Evolutionary conservation across 2,888 invertebrate genomes (phyloP).

Genomic region (Tachina lurida): DNA sequence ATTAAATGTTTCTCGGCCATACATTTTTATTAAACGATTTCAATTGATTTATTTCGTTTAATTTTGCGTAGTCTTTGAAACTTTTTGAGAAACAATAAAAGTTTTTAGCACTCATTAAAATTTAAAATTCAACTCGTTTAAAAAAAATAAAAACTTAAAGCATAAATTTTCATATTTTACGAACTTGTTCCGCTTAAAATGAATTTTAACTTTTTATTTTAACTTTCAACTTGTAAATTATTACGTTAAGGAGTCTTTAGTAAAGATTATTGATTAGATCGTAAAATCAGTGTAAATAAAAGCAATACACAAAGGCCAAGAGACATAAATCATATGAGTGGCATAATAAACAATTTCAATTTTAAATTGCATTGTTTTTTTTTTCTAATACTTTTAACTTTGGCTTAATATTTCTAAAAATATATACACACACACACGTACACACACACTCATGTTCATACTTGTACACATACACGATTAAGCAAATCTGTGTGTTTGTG

Average conservation of each 20-base stretch:
- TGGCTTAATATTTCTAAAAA: slow-evolving; percentile 27
- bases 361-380: slow-evolving; percentile 31
- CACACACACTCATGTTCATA: not conserved
- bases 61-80: not conserved
- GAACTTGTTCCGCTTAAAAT: slow-evolving; percentile 15
- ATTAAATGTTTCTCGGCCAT: no score
- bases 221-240: slow-evolving; percentile 32
- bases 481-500: not conserved
- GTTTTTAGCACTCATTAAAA: not conserved
- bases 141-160: not conserved
- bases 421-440: not conserved
- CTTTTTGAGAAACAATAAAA: not conserved
- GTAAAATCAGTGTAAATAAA: slow-evolving; percentile 49
- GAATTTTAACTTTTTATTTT: slow-evolving; percentile 2
- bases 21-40: no score
- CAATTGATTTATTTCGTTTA: no score
- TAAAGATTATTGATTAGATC: slow-evolving; percentile 51
- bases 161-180: slow-evolving; percentile 36
- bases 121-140: not conserved
- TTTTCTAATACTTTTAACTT: slow-evolving; percentile 22
- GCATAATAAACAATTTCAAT: slow-evolving; percentile 66
- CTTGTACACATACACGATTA: not conserved
- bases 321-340: slow-evolving; percentile 64
- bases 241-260: slow-evolving; percentile 10
- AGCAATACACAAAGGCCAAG: slow-evolving; percentile 19